These are phyloP conservation scores for Tylochromis polylepis DNA, from an alignment of 2,113 vertebrate species.

Conservation along the genomic window DNA sequence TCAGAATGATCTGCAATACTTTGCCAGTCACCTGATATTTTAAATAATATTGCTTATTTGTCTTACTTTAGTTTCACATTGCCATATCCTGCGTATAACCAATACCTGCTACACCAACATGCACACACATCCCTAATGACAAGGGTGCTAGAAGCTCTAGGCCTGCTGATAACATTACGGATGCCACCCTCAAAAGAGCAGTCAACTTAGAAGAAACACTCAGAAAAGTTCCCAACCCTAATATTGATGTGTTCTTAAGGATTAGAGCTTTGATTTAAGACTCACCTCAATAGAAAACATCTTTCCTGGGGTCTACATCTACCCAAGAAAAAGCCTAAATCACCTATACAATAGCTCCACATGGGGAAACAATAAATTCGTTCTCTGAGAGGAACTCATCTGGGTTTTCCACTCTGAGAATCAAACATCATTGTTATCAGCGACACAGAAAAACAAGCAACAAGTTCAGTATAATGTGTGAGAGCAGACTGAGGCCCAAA, in stretches of 20 bases:
- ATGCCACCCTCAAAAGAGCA: neutral
- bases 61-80: neutral
- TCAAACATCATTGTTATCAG: slow-evolving; percentile 54
- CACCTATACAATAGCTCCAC: slow-evolving; percentile 3
- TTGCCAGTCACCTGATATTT: neutral
- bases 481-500: slow-evolving; percentile 41
- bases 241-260: neutral
- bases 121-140: neutral
- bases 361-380: slow-evolving; percentile 34
- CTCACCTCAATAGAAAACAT: neutral
- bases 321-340: neutral
- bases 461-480: slow-evolving; percentile 19
- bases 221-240: neutral
- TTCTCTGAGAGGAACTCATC: slow-evolving; percentile 18
- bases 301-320: neutral
- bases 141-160: too few species aligned
- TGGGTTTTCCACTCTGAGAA: slow-evolving; percentile 38
- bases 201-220: neutral
- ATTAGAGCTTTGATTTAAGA: neutral
- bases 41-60: neutral
- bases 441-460: slow-evolving; percentile 24
- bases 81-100: neutral
- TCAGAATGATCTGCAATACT: neutral
- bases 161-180: neutral
- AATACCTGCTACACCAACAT: neutral